Base-by-base conservation (phyloP, 2,113 vertebrate genomes). In the Bos javanicus region DNA sequence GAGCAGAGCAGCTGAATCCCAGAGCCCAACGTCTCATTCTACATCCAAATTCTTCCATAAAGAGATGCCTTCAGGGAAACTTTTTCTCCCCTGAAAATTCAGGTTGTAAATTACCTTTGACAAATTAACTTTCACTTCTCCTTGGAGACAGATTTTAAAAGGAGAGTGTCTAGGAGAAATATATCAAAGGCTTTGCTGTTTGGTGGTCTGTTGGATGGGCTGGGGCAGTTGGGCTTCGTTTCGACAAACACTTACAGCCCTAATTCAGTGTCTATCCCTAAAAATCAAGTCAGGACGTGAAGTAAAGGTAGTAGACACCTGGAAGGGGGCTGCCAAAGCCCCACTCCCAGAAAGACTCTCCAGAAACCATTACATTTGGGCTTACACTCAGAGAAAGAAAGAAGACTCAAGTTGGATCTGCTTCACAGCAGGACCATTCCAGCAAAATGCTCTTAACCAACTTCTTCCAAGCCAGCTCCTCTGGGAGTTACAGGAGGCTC, bases 81-180 rank as follows among this genome's bases (percentile, higher is more conserved):
- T 93, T 91, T 52, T n/a, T 48, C 64, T 97, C 95, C 90, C 84
- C 26, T 80, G 84, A 98, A 97, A 98, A 36, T 82, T 91, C 54
- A 85, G 84, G 86, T 87, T 92, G 56, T 92, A 97, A 97, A 98
- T 98, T 89, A 97, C 30, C 60, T 90, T 36, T 84, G 96, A 98
- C 90, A 98, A 98, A 98, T 80, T 96, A 92, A 97, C 93, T 98
- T 98, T 94, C 97, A 91, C 95, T 98, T 97, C 97, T 97, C 86
- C 96, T 93, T 36, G 28, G 59, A 93, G 64, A 56, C 83, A 98
- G 86, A 91, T 93, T 71, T 52, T 93, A 87, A 87, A 92, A 95
- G 89, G 78, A 97, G 88, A 28, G 12, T 57, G 67, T 74, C 97
- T 94, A 62, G 93, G 83, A 91, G 83, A 62, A 87, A 86, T 50